Conservation (phyloP, 1,140 invertebrate species). For the Eriosoma lanigerum region DNA sequence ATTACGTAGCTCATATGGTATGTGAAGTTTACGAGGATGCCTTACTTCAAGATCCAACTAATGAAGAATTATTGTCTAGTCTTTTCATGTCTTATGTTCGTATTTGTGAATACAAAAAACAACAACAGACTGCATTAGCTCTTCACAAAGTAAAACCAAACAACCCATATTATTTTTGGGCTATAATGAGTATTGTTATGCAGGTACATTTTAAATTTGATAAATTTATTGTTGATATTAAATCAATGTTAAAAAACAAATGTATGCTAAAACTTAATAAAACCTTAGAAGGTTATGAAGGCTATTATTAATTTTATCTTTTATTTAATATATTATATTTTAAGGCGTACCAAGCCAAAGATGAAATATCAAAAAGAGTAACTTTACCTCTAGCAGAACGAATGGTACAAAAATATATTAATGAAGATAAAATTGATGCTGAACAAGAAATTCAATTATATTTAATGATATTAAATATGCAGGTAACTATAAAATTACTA, state of each 20-base stretch:
- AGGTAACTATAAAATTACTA: constrained; percentile 55
- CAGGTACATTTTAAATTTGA: constrained; percentile 63
- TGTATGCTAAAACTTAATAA: too few relatives aligned
- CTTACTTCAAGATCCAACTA: constrained; percentile 78
- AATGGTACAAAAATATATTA: constrained; percentile 82
- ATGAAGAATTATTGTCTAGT: constrained; percentile 89
- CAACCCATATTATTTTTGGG: constrained; percentile 98
- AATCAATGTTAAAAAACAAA: background rate
- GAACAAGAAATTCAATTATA: constrained; percentile 92
- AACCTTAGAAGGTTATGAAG: too few relatives aligned
- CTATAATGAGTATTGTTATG: constrained; percentile 92
- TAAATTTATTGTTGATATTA: background rate
- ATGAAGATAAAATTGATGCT: constrained; percentile 86
- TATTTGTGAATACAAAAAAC: constrained; percentile 84
- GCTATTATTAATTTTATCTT: background rate
- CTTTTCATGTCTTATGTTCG: constrained; percentile 95
- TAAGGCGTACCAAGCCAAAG: constrained; percentile 59
- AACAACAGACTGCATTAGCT: constrained; percentile 84
- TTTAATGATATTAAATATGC: constrained; percentile 84
- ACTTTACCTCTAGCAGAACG: constrained; percentile 79
- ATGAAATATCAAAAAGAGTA: constrained; percentile 60
- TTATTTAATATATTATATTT: background rate
- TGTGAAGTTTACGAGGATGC: constrained; percentile 88
- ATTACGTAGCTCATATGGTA: constrained; percentile 76
- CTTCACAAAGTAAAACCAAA: constrained; percentile 90